Evolutionary conservation across 1,140 invertebrate species (phyloP), one percentile per base, ranked within the genome.

Genomic region (Heliconius congener): DNA sequence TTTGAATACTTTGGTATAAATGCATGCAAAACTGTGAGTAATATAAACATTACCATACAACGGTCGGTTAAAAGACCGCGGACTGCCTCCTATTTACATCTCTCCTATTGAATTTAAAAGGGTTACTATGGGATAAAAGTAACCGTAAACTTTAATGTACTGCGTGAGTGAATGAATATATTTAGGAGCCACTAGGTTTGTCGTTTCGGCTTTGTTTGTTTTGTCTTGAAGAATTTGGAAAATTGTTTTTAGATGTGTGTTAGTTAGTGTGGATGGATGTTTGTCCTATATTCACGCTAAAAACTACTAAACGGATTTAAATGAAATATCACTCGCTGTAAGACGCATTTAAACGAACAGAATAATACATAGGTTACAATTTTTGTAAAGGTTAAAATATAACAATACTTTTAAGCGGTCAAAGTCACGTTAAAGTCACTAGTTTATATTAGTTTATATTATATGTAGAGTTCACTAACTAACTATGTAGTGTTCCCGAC

Each of bases 81-180:
- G 57, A 60, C 57, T 60, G 13, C 27, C 57, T 66, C 60, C 60
- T 66, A 66, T 66, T 66, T 66, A 30, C 60, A 66, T 66, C n/a
- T 66, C 13, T 11, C 27, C 60, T 66, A 66, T 66, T 66, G 60
- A 66, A 66, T 66, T 66, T 66, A 66, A 66, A 66, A 66, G 60
- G 60, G 60, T 66, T 66, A 16, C 60, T 23, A 66, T 30, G 60
- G 60, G 60, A 66, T 66, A 66, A 66, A 66, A 66, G 60, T 66
- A 66, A 13, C 57, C 57, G 19, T 66, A 30, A 66, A 66, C 57
- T 66, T 66, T 66, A 66, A 66, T 66, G 57, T 66, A 30, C 57
- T 34, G 30, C 30, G 30, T 34, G 30, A 34, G 3, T 57, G 60
- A 57, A 9, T 23, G n/a, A 30, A 66, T 66, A 66, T 30, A 11